Evolutionary conservation across 2,888 invertebrate species (phyloP).

Genomic region (Amblyteles armatorius): DNA sequence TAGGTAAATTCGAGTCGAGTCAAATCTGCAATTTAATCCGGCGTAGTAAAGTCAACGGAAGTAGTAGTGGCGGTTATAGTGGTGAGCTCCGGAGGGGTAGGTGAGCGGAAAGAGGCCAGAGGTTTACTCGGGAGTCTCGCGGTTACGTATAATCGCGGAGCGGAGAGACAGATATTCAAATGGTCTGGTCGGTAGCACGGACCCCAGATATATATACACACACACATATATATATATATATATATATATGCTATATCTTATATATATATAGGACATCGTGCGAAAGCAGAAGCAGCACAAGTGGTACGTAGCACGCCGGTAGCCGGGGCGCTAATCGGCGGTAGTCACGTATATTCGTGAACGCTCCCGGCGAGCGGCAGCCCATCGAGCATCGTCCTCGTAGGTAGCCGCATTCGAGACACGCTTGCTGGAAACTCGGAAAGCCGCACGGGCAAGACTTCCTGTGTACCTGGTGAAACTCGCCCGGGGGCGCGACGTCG

Average conservation of each 20-base stretch:
- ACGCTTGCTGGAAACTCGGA: slow-evolving; percentile 54
- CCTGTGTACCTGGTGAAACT: slow-evolving; percentile 25
- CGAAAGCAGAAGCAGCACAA: slow-evolving; percentile 37
- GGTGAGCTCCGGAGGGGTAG: slow-evolving; percentile 14
- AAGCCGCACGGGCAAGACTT: slow-evolving; percentile 39
- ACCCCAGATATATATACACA: slow-evolving; percentile 8
- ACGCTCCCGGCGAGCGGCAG: slow-evolving; percentile 44
- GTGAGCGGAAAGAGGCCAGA: slow-evolving; percentile 20
- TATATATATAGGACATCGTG: slow-evolving; percentile 19
- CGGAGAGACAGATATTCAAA: slow-evolving; percentile 71
- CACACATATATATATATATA: not conserved
- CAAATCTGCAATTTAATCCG: slow-evolving; percentile 72
- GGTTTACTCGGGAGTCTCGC: slow-evolving; percentile 56
- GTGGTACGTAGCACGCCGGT: slow-evolving; percentile 31
- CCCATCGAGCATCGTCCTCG: slow-evolving; percentile 37
- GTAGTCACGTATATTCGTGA: slow-evolving; percentile 71
- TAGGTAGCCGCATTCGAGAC: slow-evolving; percentile 44
- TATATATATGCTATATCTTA: not conserved
- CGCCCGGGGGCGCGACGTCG: not conserved
- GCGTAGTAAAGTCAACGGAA: slow-evolving; percentile 69
- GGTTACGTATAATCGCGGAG: slow-evolving; percentile 72
- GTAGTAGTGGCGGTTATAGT: slow-evolving; percentile 39
- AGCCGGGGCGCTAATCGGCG: slow-evolving; percentile 65
- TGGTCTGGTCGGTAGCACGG: slow-evolving; percentile 60
- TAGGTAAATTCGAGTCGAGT: slow-evolving; percentile 69